Percentiles rank a stretch among this genome's conserved stretches.
Evolutionary conservation across 1,140 invertebrate species (phyloP).

Genomic region (Microplitis demolitor): DNA sequence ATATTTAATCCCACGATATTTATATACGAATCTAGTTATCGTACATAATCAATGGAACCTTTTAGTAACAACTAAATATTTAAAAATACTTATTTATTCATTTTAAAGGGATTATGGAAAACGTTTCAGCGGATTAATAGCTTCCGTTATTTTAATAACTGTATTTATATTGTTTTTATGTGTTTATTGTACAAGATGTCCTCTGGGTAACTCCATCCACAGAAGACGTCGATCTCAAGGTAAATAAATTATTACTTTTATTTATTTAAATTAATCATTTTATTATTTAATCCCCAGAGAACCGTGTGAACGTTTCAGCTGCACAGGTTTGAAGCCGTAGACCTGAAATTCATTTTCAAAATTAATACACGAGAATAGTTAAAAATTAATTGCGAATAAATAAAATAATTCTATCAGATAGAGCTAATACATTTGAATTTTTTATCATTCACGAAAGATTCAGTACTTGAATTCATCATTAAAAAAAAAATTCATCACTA

Average conservation of each 20-base stretch:
- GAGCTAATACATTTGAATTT: slow-evolving; percentile 46
- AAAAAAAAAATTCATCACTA: slow-evolving; percentile 1
- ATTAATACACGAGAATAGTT: not conserved
- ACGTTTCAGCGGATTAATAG: not conserved
- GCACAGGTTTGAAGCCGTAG: not conserved
- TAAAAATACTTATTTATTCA: not conserved
- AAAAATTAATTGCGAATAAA: not conserved
- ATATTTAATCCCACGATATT: no score
- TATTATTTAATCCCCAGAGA: no score
- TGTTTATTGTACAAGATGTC: slow-evolving; percentile 13
- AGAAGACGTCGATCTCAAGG: not conserved
- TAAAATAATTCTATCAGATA: slow-evolving; percentile 44
- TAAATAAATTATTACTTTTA: no score
- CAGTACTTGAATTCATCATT: slow-evolving; percentile 35
- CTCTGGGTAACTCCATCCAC: not conserved
- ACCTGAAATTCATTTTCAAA: not conserved
- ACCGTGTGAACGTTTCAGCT: no score
- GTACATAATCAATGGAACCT: no score
- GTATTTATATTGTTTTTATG: slow-evolving; percentile 3
- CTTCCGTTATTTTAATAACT: not conserved
- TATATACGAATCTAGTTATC: no score
- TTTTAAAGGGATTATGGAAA: not conserved
- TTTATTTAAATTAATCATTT: no score
- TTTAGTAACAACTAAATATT: no score
- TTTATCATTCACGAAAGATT: slow-evolving; percentile 45